Percentiles rank a stretch among this genome's conserved stretches.
Evolutionary conservation across 2,797 vertebrate genomes (phyloP).

Genomic region (Parauchenoglanis punctatus): DNA sequence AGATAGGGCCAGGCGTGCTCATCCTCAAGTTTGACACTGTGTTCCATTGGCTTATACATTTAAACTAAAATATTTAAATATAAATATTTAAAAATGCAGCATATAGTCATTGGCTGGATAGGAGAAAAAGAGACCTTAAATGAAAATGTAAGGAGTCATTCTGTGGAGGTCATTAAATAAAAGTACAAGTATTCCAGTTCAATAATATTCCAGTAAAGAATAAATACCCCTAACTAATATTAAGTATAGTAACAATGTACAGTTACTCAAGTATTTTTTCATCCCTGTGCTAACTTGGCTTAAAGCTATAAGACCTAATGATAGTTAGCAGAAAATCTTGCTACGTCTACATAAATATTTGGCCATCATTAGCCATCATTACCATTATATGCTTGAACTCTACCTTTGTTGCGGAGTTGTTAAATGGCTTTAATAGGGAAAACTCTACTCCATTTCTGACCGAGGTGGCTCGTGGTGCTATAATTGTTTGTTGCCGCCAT

Average conservation of each 20-base stretch:
- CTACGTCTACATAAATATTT: background rate
- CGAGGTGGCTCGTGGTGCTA: background rate
- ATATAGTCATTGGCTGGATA: background rate
- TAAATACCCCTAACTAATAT: background rate
- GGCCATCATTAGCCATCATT: background rate
- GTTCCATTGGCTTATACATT: background rate
- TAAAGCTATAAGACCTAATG: background rate
- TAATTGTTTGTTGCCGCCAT: slow-evolving; percentile 6
- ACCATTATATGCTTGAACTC: background rate
- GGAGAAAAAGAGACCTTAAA: background rate
- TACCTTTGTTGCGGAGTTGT: background rate
- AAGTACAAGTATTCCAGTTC: background rate
- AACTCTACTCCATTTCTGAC: background rate
- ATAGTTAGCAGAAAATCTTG: background rate
- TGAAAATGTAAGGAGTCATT: too few species aligned
- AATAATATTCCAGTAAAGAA: background rate
- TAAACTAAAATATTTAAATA: background rate
- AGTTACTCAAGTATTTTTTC: background rate
- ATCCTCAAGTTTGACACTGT: too few species aligned
- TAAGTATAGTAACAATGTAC: background rate
- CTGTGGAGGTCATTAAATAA: background rate
- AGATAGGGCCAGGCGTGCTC: too few species aligned
- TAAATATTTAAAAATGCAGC: background rate
- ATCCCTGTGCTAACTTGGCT: background rate
- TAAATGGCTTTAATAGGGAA: slow-evolving; percentile 14